phyloP scores from a whole-genome alignment of 2,113 vertebrate genomes.

The Lota lota region DNA sequence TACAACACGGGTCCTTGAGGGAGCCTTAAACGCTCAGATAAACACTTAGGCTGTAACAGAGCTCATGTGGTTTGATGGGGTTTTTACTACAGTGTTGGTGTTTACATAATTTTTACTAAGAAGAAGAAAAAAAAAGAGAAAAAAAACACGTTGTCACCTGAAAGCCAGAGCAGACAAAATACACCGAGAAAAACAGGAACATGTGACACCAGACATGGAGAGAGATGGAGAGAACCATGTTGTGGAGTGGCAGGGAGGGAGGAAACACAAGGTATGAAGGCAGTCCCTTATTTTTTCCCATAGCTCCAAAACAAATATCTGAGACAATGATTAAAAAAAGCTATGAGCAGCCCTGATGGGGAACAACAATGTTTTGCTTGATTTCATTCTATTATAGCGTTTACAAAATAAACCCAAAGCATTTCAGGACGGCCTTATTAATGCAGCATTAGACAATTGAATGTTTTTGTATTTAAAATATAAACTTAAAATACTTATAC shows the following conservation, averaged over 20 bases:
- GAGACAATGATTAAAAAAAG: constrained; percentile 20
- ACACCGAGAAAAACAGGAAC: not conserved
- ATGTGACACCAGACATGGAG: not conserved
- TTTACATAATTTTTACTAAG: too few relatives aligned
- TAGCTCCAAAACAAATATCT: not conserved
- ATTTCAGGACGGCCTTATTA: too few relatives aligned
- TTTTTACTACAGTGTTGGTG: not conserved
- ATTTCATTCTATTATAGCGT: not conserved
- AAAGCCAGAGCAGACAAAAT: constrained; percentile 2
- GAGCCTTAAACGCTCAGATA: not conserved
- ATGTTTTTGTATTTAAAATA: too few relatives aligned
- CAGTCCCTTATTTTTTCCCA: not conserved
- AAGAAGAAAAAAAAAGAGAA: not conserved
- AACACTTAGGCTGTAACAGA: constrained; percentile 14
- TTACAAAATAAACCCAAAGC: too few relatives aligned
- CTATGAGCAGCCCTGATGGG: constrained; percentile 8
- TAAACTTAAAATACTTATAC: too few relatives aligned
- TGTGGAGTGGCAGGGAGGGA: not conserved
- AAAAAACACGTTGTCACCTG: not conserved
- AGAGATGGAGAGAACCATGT: not conserved
- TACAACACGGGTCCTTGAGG: not conserved
- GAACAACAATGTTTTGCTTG: constrained; percentile 8
- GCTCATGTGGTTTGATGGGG: not conserved
- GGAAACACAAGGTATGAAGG: not conserved
- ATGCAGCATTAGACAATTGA: too few relatives aligned